Conservation (phyloP, 2,888 invertebrate genomes). For the Tridacna crocea region DNA sequence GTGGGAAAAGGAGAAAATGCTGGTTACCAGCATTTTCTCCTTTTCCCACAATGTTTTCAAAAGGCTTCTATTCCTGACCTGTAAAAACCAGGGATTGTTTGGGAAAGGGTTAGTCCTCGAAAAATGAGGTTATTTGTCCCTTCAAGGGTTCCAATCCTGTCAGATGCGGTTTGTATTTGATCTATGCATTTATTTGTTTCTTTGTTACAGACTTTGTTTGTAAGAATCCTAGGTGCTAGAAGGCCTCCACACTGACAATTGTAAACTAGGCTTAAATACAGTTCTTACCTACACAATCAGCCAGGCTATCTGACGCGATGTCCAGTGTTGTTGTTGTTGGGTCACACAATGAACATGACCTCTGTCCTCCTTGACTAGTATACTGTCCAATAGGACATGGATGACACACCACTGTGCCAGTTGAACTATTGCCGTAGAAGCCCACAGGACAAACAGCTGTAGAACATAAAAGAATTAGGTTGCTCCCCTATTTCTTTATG, state of each 20-base stretch:
- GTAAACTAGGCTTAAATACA: neutral
- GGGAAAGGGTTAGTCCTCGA: no score
- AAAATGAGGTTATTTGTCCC: no score
- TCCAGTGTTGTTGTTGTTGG: slow-evolving; percentile 12
- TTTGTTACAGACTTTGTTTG: no score
- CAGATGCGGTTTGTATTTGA: no score
- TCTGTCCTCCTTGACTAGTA: slow-evolving; percentile 5
- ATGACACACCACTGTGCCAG: neutral
- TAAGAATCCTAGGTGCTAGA: no score
- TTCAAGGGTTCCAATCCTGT: no score
- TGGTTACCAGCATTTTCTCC: no score
- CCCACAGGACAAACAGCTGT: slow-evolving; percentile 41
- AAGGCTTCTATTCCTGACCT: no score
- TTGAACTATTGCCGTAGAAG: slow-evolving; percentile 9
- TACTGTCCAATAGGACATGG: slow-evolving; percentile 8
- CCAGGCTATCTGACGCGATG: neutral
- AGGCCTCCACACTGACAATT: no score
- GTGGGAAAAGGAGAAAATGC: neutral
- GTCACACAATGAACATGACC: slow-evolving; percentile 21
- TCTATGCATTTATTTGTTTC: no score
- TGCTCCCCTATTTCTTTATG: neutral
- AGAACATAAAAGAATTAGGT: slow-evolving; percentile 12
- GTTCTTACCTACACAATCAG: slow-evolving; percentile 1
- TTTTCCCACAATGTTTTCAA: no score
- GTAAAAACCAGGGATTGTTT: no score